Base-by-base conservation (phyloP, 2,888 invertebrate species). In the Hypomecis atomaria region DNA sequence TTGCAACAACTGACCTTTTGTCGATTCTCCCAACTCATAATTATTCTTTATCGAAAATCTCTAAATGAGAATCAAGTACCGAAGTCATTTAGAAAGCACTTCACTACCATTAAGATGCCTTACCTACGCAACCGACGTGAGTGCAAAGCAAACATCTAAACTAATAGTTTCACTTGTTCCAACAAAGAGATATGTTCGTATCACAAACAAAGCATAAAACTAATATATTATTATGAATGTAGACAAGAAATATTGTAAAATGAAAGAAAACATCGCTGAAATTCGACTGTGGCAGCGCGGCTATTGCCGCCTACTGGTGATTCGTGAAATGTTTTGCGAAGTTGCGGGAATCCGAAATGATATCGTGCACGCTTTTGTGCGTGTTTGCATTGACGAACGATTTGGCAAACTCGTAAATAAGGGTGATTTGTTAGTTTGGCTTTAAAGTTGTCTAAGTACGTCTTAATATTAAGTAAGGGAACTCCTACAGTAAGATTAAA, bases 101-200 rank as follows among this genome's bases (percentile, higher is more conserved):
- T 72, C 62, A 69, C 64, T 58, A 53, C 65, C 67, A 70, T 78
- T 77, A 77, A 66, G 59, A 74, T 71, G 71, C 73, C 83, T 83
- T 84, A 91, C 92, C 91, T 87, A 81, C 90, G 88, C 79, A 91
- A 82, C 74, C 87, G 79, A 65, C 81, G 81, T 62, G 90, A 87
- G 78, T 85, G 86, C 76, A 87, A 82, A 81, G 86, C 79, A 86
- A 91, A 90, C 92, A 92, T 92, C 85, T 84, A 83, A 76, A 81
- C 80, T 77, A 66, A 75, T 72, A 78, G 76, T 86, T 84, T 84
- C 84, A 86, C 86, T 86, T 80, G 79, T 78, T 74, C 78, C 72
- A 81, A 80, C 79, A 83, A 78, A 77, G 71, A 77, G 23, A 23
- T 23, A 23, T 78, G 67, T 76, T 77, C 75, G 77, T 79, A 80